phyloP scores from a whole-genome alignment of 2,888 invertebrate genomes.

The Drosophila siamana region DNA sequence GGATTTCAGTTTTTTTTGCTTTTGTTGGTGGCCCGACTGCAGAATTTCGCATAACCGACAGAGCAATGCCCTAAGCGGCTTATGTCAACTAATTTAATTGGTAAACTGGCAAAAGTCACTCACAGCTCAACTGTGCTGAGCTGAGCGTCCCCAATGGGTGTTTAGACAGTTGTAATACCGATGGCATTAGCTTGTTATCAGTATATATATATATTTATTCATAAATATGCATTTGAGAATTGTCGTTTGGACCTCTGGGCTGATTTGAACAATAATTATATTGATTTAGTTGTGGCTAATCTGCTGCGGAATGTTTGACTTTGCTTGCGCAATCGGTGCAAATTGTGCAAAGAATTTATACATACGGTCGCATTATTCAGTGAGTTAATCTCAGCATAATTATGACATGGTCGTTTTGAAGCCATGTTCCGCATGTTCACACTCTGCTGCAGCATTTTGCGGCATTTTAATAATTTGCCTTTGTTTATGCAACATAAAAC shows the following conservation, averaged over 20 bases:
- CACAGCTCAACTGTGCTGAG: not conserved
- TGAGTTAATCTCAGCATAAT: constrained; percentile 11
- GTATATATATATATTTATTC: not conserved
- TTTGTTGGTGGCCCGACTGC: constrained; percentile 34
- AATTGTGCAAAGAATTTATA: not conserved
- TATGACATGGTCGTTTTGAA: constrained; percentile 1
- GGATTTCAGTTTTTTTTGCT: constrained; percentile 2
- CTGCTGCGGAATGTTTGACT: not conserved
- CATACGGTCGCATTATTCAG: not conserved
- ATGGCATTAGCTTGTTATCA: constrained; percentile 9
- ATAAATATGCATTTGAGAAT: not conserved
- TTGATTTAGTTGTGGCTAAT: not conserved
- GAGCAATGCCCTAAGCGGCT: constrained; percentile 56
- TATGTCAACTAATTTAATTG: constrained; percentile 64
- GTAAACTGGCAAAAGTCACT: constrained; percentile 48
- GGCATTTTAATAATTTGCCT: constrained; percentile 20
- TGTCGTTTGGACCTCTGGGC: not conserved
- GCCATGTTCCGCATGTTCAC: constrained; percentile 14
- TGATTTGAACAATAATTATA: constrained; percentile 30
- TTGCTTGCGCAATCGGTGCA: too few species aligned
- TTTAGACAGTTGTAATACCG: constrained; percentile 10
- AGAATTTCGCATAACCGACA: constrained; percentile 9
- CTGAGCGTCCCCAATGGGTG: not conserved
- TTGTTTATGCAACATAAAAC: constrained; percentile 38
- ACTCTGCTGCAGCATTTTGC: constrained; percentile 2